Base-by-base conservation (phyloP, 1,140 invertebrate genomes). In the Drosophila orena region DNA sequence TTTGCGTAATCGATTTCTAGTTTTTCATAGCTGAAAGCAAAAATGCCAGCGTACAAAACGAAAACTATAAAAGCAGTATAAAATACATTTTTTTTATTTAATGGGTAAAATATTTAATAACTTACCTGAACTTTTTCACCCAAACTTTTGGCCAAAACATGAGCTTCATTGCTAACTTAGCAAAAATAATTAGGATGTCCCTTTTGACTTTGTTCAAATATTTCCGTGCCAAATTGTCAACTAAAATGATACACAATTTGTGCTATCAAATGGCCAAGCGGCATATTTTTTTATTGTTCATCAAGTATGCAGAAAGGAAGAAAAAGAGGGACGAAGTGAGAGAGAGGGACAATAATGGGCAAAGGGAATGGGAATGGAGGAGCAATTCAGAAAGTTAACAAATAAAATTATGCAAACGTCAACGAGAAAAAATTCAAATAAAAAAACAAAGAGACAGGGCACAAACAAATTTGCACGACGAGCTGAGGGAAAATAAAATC, bases 321-420 rank as follows among this genome's bases (percentile, higher is more conserved):
- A 4, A 4, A 38, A 12, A 37, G 12, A 37, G 35, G 43, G 17
- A 37, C 17, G 17, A 17, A 17, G 17, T 1, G 10, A 37, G 4
- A 24, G 7, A 37, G 7, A 7, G n/a, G 27, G 54, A 44, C 17
- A 37, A 79, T 62, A 62, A 65, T 64, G 57, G 34, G 44, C 15
- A 7, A 37, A 14, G 35, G 35, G 34, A 47, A 40, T 27, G 54
- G 30, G 30, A 65, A 61, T 43, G 40, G 17, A 70, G 64, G n/a
- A 40, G 53, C 71, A 66, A 77, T 76, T 59, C 57, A 40, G 20
- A 53, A 83, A 73, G 66, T 83, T 79, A 77, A 88, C 79, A 88
- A 88, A 88, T 88, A 70, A 89, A 89, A 88, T 88, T 88, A 88
- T 88, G 79, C 83, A 83, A 62, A 62, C 49, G 66, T 58, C 24